Evolutionary conservation across 1,140 invertebrate genomes (phyloP).

Genomic region (Plectus sambesii): DNA sequence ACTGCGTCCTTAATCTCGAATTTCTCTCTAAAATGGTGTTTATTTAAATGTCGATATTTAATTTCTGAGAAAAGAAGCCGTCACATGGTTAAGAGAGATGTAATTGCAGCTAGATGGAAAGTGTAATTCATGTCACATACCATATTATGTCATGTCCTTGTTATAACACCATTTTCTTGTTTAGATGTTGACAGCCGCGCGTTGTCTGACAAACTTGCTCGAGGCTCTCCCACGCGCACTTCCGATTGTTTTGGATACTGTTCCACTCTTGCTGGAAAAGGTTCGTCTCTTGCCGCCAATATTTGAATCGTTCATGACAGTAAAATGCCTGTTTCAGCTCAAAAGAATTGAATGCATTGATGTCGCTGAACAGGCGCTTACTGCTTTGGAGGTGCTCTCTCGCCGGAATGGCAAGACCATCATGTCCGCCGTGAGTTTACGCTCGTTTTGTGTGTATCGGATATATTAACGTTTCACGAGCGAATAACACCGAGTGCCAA

Average conservation of each 20-base stretch:
- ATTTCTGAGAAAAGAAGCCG: no score
- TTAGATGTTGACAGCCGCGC: conserved; percentile 94
- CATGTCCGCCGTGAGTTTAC: conserved; percentile 16
- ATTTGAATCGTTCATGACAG: no score
- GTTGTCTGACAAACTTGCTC: conserved; percentile 97
- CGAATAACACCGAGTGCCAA: no score
- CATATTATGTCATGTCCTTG: conserved; percentile 6
- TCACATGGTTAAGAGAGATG: no score
- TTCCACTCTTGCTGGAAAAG: conserved; percentile 63
- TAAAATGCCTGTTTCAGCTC: no score
- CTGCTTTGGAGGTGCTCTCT: conserved; percentile 42
- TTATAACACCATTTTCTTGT: conserved; percentile 26
- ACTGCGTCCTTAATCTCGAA: no score
- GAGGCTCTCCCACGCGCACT: conserved; percentile 91
- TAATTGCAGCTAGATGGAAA: no score
- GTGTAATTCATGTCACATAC: conserved; percentile 12
- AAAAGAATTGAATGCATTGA: conserved; percentile 44
- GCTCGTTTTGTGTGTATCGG: conserved; percentile 3
- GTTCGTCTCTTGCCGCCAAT: conserved; percentile 23
- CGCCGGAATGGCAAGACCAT: conserved; percentile 41
- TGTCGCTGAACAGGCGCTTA: conserved; percentile 36
- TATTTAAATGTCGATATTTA: no score
- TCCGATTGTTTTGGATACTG: conserved; percentile 85
- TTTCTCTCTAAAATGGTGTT: no score
- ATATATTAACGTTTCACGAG: no score